Evolutionary conservation across 2,113 vertebrate species (phyloP), one percentile per base, ranked within the genome.

Genomic region (Reinhardtius hippoglossoides): DNA sequence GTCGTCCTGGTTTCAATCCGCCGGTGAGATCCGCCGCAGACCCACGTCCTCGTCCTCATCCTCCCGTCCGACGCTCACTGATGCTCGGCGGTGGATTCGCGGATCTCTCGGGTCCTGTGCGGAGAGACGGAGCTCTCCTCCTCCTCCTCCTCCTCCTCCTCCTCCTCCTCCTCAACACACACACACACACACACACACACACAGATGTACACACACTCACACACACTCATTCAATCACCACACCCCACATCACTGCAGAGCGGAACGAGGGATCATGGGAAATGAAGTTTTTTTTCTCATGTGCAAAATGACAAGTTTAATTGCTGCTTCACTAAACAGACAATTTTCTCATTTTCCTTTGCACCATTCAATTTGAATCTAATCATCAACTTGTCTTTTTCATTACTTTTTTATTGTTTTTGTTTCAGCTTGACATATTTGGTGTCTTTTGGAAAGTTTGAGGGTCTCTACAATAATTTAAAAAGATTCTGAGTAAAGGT

Each of bases 161-260:
- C 44, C 46, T 48, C 46, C 46, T 37, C 27, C 61, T 46, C 62
- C n/a, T 23, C 35, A 9, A 9, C 35, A 37, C 27, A 18, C 54
- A 66, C 71, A 62, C 74, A 59, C 69, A 60, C 44, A 71, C 35
- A 70, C 42, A 67, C 35, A 40, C 15, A 63, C 44, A 58, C 58
- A 35, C 55, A 56, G 71, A 67, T 76, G 85, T 78, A 63, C 70
- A 75, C 69, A 65, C 44, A 71, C 50, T 48, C 72, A 67, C 78
- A 87, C 78, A 60, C 70, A 75, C 18, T 52, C 83, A 87, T 80
- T 88, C 83, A 71, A 79, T 67, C 84, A 72, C 92, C 90, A 93
- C 92, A 90, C 92, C 92, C 90, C 88, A 85, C 88, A 87, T 89
- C 86, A 92, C 91, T 94, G 92, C 93, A 78, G 91, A 88, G 84